These are phyloP conservation scores for Sitobion miscanthi DNA, from an alignment of 1,140 invertebrate genomes.

Conservation along the genomic window DNA sequence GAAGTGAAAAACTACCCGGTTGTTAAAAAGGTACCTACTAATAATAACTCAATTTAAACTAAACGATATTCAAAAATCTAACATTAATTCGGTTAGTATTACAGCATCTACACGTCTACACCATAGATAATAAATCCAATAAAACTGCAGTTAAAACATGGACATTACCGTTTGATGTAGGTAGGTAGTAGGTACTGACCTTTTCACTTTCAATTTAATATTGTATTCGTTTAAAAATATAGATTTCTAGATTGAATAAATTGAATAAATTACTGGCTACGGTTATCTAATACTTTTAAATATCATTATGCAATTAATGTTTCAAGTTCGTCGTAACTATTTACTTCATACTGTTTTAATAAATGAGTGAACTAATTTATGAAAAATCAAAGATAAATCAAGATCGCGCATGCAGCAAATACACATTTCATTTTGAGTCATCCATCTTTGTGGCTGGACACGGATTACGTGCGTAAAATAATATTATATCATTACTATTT, in stretches of 20 bases:
- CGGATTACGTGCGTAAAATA: slow-evolving; percentile 30
- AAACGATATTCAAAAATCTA: background rate
- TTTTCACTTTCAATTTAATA: background rate
- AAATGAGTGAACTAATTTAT: background rate
- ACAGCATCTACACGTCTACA: background rate
- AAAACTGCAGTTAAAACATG: background rate
- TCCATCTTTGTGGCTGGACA: background rate
- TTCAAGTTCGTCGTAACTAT: background rate
- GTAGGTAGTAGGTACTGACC: background rate
- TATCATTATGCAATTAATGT: background rate
- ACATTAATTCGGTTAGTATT: background rate
- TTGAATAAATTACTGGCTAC: background rate
- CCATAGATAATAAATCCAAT: background rate
- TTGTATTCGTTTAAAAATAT: background rate
- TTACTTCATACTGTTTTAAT: background rate
- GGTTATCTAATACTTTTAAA: background rate
- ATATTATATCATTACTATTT: slow-evolving; percentile 21
- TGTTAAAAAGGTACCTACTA: background rate
- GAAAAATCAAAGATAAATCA: background rate
- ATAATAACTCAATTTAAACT: background rate
- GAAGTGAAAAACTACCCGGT: background rate
- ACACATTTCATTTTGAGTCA: background rate
- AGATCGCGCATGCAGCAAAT: background rate
- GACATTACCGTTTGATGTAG: background rate
- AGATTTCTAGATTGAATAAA: background rate